Evolutionary conservation across 37 sponge, comb jelly and placozoan genomes (phyloP).

Genomic region (Beroe forskalii): DNA sequence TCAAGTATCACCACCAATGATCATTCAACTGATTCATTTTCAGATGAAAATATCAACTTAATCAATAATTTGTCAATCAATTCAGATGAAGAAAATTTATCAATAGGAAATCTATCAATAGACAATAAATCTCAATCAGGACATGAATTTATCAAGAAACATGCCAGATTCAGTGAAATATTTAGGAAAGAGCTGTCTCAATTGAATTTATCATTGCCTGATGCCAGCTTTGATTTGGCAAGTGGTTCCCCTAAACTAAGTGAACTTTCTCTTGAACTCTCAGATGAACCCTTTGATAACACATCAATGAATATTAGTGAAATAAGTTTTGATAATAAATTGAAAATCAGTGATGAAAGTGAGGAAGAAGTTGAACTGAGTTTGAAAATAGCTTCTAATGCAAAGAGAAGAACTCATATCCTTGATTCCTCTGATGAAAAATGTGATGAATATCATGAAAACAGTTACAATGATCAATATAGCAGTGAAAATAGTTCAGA

Average conservation of each 20-base stretch:
- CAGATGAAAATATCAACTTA: background rate
- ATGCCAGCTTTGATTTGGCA: conserved; percentile 11
- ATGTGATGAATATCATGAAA: background rate
- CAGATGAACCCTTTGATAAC: background rate
- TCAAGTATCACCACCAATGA: background rate
- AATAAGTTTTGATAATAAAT: background rate
- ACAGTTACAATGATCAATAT: background rate
- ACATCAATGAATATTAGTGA: background rate
- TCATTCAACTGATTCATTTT: background rate
- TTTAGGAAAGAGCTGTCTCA: conserved; percentile 15
- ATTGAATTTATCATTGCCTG: background rate
- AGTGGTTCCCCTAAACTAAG: background rate
- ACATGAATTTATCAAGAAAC: background rate
- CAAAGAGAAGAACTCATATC: background rate
- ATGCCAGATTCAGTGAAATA: background rate
- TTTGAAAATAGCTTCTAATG: background rate
- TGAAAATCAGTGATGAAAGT: background rate
- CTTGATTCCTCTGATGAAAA: conserved; percentile 22
- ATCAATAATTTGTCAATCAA: background rate
- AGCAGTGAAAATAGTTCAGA: too few species aligned
- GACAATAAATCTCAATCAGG: background rate
- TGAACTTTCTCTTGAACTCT: background rate
- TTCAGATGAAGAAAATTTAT: conserved; percentile 6
- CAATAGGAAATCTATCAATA: background rate
- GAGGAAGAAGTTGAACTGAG: background rate